Percentiles rank a stretch among this genome's conserved stretches.
phyloP scores from a whole-genome alignment of 2,113 vertebrate species.

The Colinus virginianus region DNA sequence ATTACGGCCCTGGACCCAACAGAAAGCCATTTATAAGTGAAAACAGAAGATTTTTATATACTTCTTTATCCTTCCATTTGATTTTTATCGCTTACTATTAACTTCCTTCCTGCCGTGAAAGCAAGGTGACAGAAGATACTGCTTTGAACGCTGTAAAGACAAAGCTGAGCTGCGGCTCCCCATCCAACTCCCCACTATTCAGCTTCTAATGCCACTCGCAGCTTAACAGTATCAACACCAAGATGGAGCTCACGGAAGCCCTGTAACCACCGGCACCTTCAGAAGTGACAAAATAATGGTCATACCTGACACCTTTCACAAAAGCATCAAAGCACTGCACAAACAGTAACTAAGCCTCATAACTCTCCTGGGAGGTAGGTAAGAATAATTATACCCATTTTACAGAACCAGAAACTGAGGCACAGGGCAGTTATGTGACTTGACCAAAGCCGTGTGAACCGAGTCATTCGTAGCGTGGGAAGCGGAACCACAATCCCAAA shows the following conservation, averaged over 20 bases:
- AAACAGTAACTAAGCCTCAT: conserved; percentile 33
- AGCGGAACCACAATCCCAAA: background rate
- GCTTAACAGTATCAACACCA: background rate
- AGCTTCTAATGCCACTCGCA: background rate
- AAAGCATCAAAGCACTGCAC: background rate
- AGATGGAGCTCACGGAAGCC: conserved; percentile 4
- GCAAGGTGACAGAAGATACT: conserved; percentile 21
- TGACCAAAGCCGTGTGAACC: background rate
- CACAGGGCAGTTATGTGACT: conserved; percentile 4
- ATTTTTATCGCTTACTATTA: conserved; percentile 35
- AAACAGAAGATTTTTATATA: background rate
- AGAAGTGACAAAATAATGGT: conserved; percentile 25
- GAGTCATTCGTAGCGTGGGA: background rate
- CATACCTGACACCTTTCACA: conserved; percentile 20
- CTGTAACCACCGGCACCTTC: conserved; percentile 46
- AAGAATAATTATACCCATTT: conserved; percentile 53
- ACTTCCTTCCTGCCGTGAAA: conserved; percentile 39
- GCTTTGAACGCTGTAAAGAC: background rate
- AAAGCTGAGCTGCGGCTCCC: background rate
- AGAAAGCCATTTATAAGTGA: conserved; percentile 32
- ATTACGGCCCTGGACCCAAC: background rate
- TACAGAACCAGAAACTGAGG: conserved; percentile 19
- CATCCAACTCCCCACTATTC: background rate
- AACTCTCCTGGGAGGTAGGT: conserved; percentile 61
- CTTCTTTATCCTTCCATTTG: conserved; percentile 14